Conservation (phyloP, 2,888 invertebrate genomes). For the Clivina fossor region DNA sequence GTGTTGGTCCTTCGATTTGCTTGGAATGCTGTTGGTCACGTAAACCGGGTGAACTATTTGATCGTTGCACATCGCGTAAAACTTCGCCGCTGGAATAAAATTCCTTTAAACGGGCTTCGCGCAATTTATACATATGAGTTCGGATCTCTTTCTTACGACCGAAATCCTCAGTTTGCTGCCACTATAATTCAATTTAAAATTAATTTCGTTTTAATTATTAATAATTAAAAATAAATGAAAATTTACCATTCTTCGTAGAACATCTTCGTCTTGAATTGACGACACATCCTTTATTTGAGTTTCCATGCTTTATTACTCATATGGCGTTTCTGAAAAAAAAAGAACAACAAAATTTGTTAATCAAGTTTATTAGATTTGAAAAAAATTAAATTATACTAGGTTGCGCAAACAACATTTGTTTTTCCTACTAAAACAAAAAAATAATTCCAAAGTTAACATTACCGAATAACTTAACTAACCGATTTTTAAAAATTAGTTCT, state of each 20-base stretch:
- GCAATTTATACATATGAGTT: slow-evolving; percentile 79
- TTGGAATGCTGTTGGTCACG: slow-evolving; percentile 39
- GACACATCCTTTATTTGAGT: slow-evolving; percentile 58
- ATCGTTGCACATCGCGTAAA: slow-evolving; percentile 41
- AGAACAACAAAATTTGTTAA: neutral
- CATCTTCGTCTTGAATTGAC: slow-evolving; percentile 73
- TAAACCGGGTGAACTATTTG: slow-evolving; percentile 41
- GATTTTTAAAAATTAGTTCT: too few species aligned
- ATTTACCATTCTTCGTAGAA: slow-evolving; percentile 74
- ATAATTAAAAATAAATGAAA: neutral
- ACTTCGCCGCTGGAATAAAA: slow-evolving; percentile 65
- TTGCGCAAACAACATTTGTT: too few species aligned
- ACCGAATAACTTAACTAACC: neutral
- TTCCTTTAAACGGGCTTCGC: slow-evolving; percentile 76
- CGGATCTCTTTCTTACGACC: slow-evolving; percentile 85
- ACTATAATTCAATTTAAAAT: slow-evolving; percentile 58
- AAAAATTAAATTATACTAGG: neutral
- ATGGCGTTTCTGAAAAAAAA: slow-evolving; percentile 17
- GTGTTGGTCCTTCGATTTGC: slow-evolving; percentile 47
- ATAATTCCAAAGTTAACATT: too few species aligned
- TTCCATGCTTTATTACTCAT: slow-evolving; percentile 19
- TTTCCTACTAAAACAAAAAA: too few species aligned
- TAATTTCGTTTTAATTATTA: slow-evolving; percentile 14
- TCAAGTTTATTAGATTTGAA: neutral
- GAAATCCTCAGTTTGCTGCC: slow-evolving; percentile 85